Evolutionary conservation across 2,113 vertebrate species (phyloP).

Genomic region (Columba janthina): DNA sequence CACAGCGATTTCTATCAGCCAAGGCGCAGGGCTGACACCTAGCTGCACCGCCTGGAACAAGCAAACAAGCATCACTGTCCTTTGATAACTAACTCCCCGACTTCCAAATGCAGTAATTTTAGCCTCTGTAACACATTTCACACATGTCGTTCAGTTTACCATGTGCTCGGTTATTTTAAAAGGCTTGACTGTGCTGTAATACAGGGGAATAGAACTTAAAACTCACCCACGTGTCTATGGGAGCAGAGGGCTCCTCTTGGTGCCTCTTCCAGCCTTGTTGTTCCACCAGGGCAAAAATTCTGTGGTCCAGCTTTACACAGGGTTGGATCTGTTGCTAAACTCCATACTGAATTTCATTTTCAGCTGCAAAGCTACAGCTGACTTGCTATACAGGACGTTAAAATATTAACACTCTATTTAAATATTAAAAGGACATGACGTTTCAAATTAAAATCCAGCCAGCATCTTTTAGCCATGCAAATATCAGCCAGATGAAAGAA

Average conservation of each 20-base stretch:
- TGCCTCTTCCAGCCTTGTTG: too few relatives aligned
- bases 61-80: fast-evolving
- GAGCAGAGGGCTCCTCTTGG: too few relatives aligned
- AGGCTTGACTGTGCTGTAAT: background rate
- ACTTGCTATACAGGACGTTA: background rate
- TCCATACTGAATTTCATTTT: background rate
- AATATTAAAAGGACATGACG: background rate
- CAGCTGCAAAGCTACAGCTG: background rate
- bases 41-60: background rate
- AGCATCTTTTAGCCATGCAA: background rate
- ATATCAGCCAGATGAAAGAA: background rate
- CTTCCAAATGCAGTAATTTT: background rate
- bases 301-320: background rate
- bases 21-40: background rate
- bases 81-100: background rate
- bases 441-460: conserved; percentile 5
- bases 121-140: background rate
- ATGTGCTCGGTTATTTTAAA: background rate
- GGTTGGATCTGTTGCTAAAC: background rate
- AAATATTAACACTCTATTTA: background rate
- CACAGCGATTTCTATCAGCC: fast-evolving
- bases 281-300: too few relatives aligned
- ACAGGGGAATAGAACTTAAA: too few relatives aligned
- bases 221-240: too few relatives aligned
- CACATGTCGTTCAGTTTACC: background rate